These are phyloP conservation scores for Cryptus armator DNA, from an alignment of 2,888 invertebrate species.

Conservation along the genomic window DNA sequence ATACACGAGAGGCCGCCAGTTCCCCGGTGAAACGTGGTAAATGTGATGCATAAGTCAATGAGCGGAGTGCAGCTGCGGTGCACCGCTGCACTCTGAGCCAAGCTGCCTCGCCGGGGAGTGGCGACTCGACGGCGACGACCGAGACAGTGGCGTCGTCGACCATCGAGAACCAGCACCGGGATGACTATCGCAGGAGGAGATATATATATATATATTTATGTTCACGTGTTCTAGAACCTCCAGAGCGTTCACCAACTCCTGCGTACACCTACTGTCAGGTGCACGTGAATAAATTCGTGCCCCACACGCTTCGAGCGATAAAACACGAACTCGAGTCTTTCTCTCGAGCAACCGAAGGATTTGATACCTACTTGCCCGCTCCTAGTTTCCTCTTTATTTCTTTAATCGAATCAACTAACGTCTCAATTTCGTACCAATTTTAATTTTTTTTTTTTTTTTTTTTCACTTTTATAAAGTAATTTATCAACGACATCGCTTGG, in stretches of 20 bases:
- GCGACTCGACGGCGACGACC: conserved; percentile 36
- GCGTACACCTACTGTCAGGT: conserved; percentile 58
- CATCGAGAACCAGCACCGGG: conserved; percentile 42
- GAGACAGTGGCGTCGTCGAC: conserved; percentile 45
- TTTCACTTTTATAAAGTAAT: too few species aligned
- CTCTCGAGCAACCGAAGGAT: neutral
- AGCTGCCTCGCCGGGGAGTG: conserved; percentile 46
- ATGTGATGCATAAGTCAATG: conserved; percentile 62
- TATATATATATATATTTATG: conserved; percentile 13
- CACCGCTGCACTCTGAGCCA: conserved; percentile 27
- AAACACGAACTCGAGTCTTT: conserved; percentile 5
- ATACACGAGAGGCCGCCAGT: conserved; percentile 30
- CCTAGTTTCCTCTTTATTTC: neutral
- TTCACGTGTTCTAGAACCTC: conserved; percentile 4
- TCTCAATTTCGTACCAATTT: neutral
- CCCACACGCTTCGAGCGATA: conserved; percentile 38
- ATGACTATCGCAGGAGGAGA: conserved; percentile 42
- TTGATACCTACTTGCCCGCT: neutral
- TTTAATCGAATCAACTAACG: neutral
- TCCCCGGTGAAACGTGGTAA: conserved; percentile 32
- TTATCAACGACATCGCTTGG: too few species aligned
- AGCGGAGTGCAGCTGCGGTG: conserved; percentile 30
- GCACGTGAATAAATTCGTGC: conserved; percentile 44
- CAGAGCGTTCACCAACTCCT: conserved; percentile 31
- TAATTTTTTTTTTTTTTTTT: too few species aligned